Base-by-base conservation (phyloP, 2,797 vertebrate species). In the Spea hammondii region DNA sequence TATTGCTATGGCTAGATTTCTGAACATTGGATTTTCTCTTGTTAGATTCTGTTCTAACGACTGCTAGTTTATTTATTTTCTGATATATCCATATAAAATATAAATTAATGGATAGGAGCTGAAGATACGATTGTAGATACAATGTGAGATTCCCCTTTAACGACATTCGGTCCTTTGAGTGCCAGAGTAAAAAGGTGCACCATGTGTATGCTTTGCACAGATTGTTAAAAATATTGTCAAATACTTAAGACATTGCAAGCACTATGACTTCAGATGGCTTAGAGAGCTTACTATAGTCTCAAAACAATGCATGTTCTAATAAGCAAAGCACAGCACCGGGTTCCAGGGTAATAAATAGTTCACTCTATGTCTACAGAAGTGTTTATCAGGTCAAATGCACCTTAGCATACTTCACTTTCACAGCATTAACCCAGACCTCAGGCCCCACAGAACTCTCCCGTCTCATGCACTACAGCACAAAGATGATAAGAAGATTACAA, bases 401-500 rank as follows among this genome's bases (percentile, higher is more conserved):
- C 9, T 60, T 54, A 88, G 85, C 86, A 85, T 84, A 86, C 88
- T 88, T 88, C 85, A 86, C 82, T 87, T 87, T 87, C 86, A 88
- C 85, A 85, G 86, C 82, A 85, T 88, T 88, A 88, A 88, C 90
- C 87, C 84, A 83, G 72, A 45, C 66, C 50, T 48, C 4, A 57
- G 6, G 90, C 83, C 59, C 82, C 82, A 84, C 83, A 86, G 86
- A 82, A 82, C 79, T 84, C 68, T 76, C 85, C 88, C 85, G 87
- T 88, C 84, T 88, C 85, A 90, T 87, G 88, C 88, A 89, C 90
- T 89, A 88, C 84, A 85, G 90, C 85, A 87, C 88, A 87, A 91
- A 80, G 87, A 89, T 89, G 89, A 91, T 92, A 92, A 92, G 91
- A 91, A 92, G 91, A 93, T 92, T 91, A 92, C 89, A 90, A 92